Evolutionary conservation across 64 coral and sea anemone genomes (phyloP).

Genomic region (Dendronephthya gigantea): DNA sequence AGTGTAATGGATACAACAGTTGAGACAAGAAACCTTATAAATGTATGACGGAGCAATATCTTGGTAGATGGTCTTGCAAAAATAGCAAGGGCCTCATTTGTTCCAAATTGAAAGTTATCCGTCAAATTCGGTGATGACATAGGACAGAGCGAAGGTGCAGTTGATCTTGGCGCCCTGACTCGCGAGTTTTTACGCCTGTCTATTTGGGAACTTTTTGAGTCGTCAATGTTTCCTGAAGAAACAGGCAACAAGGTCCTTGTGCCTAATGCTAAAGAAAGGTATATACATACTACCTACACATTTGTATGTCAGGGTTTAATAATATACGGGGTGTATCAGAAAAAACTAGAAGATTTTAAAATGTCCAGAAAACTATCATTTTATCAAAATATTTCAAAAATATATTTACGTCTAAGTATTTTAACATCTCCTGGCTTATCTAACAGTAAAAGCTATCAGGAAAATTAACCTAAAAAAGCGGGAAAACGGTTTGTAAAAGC

Average conservation of each 20-base stretch:
- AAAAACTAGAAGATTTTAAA: too few relatives aligned
- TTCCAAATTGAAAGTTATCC: background rate
- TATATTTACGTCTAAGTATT: too few relatives aligned
- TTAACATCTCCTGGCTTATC: too few relatives aligned
- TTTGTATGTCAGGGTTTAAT: too few relatives aligned
- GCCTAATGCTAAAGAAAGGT: conserved; percentile 1
- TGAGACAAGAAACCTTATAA: background rate
- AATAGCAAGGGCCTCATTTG: conserved; percentile 3
- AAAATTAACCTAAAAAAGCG: too few relatives aligned
- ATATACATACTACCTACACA: too few relatives aligned
- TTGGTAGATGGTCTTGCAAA: background rate
- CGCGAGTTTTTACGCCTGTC: background rate
- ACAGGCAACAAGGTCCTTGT: background rate
- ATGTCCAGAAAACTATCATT: too few relatives aligned
- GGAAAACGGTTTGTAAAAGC: too few relatives aligned
- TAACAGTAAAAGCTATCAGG: too few relatives aligned
- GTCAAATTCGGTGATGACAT: conserved; percentile 3
- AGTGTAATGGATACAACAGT: background rate
- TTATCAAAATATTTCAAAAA: too few relatives aligned
- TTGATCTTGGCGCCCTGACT: background rate
- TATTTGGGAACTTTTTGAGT: background rate
- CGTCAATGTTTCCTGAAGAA: background rate
- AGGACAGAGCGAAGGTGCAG: conserved; percentile 1
- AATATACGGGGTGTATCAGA: too few relatives aligned
- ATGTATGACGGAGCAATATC: background rate